Conservation (phyloP, 2,113 vertebrate genomes). For the Oncorhynchus clarkii region DNA sequence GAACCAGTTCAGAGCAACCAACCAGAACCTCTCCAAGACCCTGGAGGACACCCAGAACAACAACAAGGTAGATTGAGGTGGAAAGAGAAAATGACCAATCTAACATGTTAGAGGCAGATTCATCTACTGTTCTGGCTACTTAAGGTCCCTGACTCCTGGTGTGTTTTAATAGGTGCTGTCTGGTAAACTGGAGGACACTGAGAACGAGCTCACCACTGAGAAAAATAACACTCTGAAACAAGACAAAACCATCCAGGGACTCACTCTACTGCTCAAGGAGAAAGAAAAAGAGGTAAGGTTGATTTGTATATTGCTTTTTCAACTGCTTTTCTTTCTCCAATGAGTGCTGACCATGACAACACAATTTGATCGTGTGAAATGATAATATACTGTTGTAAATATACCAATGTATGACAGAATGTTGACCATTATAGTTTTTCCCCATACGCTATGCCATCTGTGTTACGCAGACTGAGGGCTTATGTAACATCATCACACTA, state of each 20-base stretch:
- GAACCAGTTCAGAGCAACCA: constrained; percentile 49
- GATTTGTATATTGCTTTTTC: too few species aligned
- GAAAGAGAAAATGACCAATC: too few species aligned
- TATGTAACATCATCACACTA: not conserved
- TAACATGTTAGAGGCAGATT: too few species aligned
- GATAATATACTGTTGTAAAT: not conserved
- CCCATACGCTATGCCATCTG: not conserved
- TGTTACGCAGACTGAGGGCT: not conserved
- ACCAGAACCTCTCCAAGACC: constrained; percentile 57
- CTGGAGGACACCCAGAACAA: constrained; percentile 65
- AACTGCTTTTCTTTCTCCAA: not conserved
- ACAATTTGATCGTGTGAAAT: not conserved
- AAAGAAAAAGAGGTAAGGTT: constrained; percentile 88
- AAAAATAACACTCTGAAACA: constrained; percentile 91
- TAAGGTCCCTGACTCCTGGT: not conserved
- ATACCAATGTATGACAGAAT: too few species aligned
- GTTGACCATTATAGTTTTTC: too few species aligned
- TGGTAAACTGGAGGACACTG: constrained; percentile 80
- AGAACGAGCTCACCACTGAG: constrained; percentile 81
- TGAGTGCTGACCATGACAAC: not conserved
- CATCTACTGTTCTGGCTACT: too few species aligned
- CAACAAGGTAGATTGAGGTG: constrained; percentile 59
- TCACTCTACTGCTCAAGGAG: constrained; percentile 83
- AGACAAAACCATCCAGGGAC: constrained; percentile 96
- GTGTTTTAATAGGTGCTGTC: constrained; percentile 73